Evolutionary conservation across 2,797 vertebrate genomes (phyloP), one percentile per base, ranked within the genome.

Genomic region (Otolemur crassicaudatus): DNA sequence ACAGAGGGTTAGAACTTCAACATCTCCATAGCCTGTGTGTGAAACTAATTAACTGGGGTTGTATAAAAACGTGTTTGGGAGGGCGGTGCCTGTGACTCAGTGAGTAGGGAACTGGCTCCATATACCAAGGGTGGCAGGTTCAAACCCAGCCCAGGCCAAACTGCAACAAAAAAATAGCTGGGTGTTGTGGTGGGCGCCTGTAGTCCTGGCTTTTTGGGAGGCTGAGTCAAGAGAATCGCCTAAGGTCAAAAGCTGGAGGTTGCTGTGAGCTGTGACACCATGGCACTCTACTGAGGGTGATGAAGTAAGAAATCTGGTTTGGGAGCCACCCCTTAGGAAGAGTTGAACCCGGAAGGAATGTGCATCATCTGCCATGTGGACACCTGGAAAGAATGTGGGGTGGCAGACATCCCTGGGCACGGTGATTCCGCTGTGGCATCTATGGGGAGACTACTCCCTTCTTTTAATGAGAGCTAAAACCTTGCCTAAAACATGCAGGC

Each of bases 351-450:
- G 29, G 67, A 53, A 83, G 29, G 83, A 60, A 27, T 34, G 49
- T 53, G 49, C 49, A 3, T 53, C 49, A 16, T 16, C 14, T 53
- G 14, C 49, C 14, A 4, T 16, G 49, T 53, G 49, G 49, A 14
- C 14, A 3, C 10, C 53, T 58, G 29, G 67, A 53, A 83, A 25
- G 83, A 53, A n/a, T 31, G 49, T 53, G 49, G 49, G 49, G 49
- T 53, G 40, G 23, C 69, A 8, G 0, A 8, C 61, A 43, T n/a
- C 43, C 23, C 23, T 27, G 7, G 7, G 2, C 5, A 2, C 1
- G 11, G 58, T 1, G 13, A 5, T 37, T 43, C 61, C 16, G 29
- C 14, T 0, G 2, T 1, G 25, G 63, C n/a, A 27, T 22, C 67
- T 40, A 20, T 20, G 12, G 58, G 83, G 69, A 49, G 31, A 25